These are phyloP conservation scores for Semicossyphus pulcher DNA, from an alignment of 2,113 vertebrate genomes.

Conservation along the genomic window DNA sequence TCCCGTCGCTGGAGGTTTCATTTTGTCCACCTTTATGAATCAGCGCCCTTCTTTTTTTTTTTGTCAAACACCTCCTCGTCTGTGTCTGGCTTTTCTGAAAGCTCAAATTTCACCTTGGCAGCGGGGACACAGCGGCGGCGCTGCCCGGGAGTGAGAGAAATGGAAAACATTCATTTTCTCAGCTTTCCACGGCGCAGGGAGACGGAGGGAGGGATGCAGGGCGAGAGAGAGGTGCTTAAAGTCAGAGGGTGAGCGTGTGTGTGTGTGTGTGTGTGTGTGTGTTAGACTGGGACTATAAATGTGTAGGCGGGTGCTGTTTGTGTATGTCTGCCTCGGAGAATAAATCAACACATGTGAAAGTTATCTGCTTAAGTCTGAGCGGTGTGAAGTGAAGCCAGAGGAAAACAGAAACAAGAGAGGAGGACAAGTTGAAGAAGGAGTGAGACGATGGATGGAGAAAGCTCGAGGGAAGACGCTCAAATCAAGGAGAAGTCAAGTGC, in stretches of 20 bases:
- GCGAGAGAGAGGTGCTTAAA: constrained; percentile 32
- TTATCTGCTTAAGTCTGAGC: constrained; percentile 23
- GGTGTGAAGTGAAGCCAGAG: neutral
- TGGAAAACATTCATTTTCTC: constrained; percentile 68
- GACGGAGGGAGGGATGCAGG: constrained; percentile 22
- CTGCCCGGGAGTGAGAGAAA: constrained; percentile 47
- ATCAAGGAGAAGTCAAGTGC: constrained; percentile 50
- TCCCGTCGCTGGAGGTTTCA: constrained; percentile 20
- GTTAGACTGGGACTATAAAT: neutral
- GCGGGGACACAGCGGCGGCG: constrained; percentile 17
- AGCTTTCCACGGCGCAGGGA: constrained; percentile 48
- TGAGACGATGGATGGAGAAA: constrained; percentile 26
- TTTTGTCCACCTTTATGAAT: constrained; percentile 37
- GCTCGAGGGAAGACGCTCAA: constrained; percentile 30
- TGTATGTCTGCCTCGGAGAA: constrained; percentile 14
- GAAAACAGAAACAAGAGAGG: neutral
- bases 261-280: constrained; percentile 4
- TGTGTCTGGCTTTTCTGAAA: constrained; percentile 35
- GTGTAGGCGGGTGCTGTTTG: constrained; percentile 6
- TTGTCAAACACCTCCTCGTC: neutral
- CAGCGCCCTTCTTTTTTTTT: too few species aligned
- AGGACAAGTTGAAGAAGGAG: constrained; percentile 17
- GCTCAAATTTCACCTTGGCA: constrained; percentile 65
- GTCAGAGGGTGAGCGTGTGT: constrained; percentile 15
- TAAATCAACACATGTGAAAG: constrained; percentile 24